Evolutionary conservation across 2,888 invertebrate genomes (phyloP).

Genomic region (Tenthredo scrophulariae): DNA sequence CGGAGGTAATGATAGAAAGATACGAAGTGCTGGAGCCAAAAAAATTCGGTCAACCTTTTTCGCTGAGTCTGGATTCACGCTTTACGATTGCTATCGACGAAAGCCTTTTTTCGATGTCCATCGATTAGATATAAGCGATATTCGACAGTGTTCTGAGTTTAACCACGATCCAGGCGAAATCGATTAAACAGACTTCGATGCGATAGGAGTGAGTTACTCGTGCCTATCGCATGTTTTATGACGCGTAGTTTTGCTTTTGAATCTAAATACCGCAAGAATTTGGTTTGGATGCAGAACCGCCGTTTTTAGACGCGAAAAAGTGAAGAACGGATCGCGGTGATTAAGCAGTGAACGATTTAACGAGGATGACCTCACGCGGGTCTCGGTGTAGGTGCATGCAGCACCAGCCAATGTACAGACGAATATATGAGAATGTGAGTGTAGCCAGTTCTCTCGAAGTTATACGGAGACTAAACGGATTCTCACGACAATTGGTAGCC

Average conservation of each 20-base stretch:
- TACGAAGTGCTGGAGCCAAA: too few species aligned
- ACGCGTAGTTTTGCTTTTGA: not conserved
- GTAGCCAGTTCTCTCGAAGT: conserved; percentile 59
- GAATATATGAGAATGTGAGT: not conserved
- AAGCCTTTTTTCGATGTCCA: not conserved
- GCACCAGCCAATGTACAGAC: not conserved
- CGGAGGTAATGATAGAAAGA: not conserved
- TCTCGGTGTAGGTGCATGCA: conserved; percentile 1
- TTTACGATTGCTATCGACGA: not conserved
- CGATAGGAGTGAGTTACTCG: not conserved
- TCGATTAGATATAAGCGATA: not conserved
- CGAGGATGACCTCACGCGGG: conserved; percentile 77
- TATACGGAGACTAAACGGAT: conserved; percentile 73
- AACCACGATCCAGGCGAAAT: not conserved
- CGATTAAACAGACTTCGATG: not conserved
- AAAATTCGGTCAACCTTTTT: not conserved
- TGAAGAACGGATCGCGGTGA: conserved; percentile 66
- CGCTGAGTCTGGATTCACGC: not conserved
- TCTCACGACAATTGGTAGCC: conserved; percentile 78
- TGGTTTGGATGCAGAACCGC: not conserved
- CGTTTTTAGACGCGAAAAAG: conserved; percentile 36
- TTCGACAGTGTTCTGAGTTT: not conserved
- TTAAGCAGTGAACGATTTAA: conserved; percentile 78
- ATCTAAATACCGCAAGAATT: not conserved
- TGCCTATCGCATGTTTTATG: not conserved